These are phyloP conservation scores for Tor tambroides DNA, from an alignment of 2,113 vertebrate species.

Conservation along the genomic window DNA sequence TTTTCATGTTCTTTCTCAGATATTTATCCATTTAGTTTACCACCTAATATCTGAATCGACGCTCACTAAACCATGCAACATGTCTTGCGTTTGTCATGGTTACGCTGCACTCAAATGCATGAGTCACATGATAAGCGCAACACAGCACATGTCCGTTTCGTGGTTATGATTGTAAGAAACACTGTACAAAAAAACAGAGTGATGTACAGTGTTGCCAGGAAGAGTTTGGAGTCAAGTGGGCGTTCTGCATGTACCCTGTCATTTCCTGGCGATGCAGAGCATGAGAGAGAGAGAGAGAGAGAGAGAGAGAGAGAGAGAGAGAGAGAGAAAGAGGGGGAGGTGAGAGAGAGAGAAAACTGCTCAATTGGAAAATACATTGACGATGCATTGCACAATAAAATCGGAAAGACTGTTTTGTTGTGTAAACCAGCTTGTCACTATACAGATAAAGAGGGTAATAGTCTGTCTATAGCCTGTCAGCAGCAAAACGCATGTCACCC, in stretches of 20 bases:
- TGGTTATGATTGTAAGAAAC: neutral
- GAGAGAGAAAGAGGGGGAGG: neutral
- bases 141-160: neutral
- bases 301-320: neutral
- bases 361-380: neutral
- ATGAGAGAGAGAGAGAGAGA: neutral
- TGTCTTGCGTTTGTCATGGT: constrained; percentile 17
- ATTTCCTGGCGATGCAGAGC: constrained; percentile 3
- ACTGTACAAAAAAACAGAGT: constrained; percentile 14
- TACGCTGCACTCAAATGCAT: constrained; percentile 4
- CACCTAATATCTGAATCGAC: neutral
- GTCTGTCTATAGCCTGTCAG: neutral
- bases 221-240: constrained; percentile 30
- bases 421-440: neutral
- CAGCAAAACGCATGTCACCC: neutral
- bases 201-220: constrained; percentile 27
- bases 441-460: neutral
- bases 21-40: neutral
- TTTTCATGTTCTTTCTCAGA: neutral
- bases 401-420: neutral
- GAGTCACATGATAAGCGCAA: neutral
- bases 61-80: neutral
- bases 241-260: constrained; percentile 18
- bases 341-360: neutral
- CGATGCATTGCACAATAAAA: neutral